Base-by-base conservation (phyloP, 2,888 invertebrate genomes). In the Podabrus alpinus region DNA sequence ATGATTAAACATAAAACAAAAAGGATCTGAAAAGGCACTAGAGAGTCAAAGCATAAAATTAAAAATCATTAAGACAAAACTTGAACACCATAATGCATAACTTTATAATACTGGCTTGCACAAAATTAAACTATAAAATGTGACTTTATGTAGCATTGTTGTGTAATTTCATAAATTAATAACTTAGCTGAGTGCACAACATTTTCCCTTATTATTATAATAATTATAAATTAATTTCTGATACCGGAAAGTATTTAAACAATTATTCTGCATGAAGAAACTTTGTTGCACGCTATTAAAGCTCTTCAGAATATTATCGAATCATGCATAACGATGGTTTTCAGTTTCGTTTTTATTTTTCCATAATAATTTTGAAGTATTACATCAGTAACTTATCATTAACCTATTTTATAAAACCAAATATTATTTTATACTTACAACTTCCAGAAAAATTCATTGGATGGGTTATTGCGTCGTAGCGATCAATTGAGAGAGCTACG, bases 391-490 rank as follows among this genome's bases (percentile, higher is more conserved):
- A n/a, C n/a, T n/a, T n/a, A n/a, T n/a, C n/a, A n/a, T n/a, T n/a
- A n/a, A n/a, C n/a, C n/a, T n/a, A n/a, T n/a, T n/a, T n/a, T n/a
- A n/a, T n/a, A n/a, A 29, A 15, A 17, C 21, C n/a, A 69, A 69
- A 60, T 19, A 16, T 15, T 24, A 62, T 13, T 17, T 17, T 21
- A 61, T 61, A 94, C 96, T 95, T 89, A 97, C 97, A 96, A 86
- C 96, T 96, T 84, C 96, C 95, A 70, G 95, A 95, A 88, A 97
- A 97, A 88, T 97, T 97, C 95, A 97, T 96, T 0, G 97, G 97
- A 87, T 96, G 94, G 13, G 95, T 95, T 84, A 97, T 97, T 79
- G 97, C 97, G 84, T 97, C 97, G 85, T 96, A 97, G 82, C 97
- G 90, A 88, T 97, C 97, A 83, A 97, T 96, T 83, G 96, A 96